Conservation (phyloP, 2,888 invertebrate species). For the Bhutanitis thaidina region DNA sequence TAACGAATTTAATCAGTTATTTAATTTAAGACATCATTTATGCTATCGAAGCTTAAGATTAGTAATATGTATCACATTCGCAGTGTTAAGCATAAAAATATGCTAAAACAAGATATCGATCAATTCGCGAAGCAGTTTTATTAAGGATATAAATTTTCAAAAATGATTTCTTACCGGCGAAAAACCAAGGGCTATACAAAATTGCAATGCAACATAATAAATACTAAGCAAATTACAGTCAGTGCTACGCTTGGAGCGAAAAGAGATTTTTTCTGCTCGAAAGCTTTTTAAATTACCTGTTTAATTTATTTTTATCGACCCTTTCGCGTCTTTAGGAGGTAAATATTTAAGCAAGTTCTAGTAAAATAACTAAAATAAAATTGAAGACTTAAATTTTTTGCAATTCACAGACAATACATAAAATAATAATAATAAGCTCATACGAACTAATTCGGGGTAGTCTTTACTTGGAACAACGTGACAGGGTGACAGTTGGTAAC, state of each 20-base stretch:
- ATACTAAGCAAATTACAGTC: constrained; percentile 53
- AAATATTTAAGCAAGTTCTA: neutral
- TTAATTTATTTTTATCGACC: too few relatives aligned
- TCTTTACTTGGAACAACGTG: too few relatives aligned
- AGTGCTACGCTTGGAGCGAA: constrained; percentile 40
- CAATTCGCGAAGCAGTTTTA: constrained; percentile 51
- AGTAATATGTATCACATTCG: too few relatives aligned
- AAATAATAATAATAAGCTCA: too few relatives aligned
- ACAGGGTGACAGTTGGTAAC: too few relatives aligned
- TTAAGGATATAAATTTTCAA: constrained; percentile 50
- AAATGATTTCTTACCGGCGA: constrained; percentile 45
- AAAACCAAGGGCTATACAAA: constrained; percentile 38
- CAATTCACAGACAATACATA: too few relatives aligned
- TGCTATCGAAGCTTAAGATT: too few relatives aligned
- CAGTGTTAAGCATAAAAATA: constrained; percentile 17
- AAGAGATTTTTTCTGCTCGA: constrained; percentile 29
- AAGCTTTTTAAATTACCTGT: neutral
- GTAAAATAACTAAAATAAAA: neutral
- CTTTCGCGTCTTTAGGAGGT: too few relatives aligned
- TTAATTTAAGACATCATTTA: too few relatives aligned
- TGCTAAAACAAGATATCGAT: constrained; percentile 38
- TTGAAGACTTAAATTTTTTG: too few relatives aligned
- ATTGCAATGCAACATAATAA: constrained; percentile 44
- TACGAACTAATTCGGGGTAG: too few relatives aligned
- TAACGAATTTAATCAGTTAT: too few relatives aligned